Conservation (phyloP, 1,140 invertebrate genomes). For the Zaprionus capensis region DNA sequence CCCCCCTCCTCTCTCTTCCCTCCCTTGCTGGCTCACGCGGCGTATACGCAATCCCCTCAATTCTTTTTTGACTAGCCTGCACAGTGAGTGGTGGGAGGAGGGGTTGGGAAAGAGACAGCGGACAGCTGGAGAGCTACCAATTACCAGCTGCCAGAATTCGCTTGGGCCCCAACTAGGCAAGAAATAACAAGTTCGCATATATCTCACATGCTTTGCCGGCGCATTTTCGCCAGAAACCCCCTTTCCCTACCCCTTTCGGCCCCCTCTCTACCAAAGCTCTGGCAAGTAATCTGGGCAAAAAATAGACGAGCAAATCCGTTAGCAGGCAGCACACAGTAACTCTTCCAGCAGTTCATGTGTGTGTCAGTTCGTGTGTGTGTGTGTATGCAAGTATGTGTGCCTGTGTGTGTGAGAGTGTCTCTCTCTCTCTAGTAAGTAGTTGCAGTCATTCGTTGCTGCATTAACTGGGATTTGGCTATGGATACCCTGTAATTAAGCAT, state of each 20-base stretch:
- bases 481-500: slow-evolving; percentile 25
- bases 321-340: slow-evolving; percentile 42
- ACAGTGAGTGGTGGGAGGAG: neutral
- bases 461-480: slow-evolving; percentile 68
- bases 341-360: slow-evolving; percentile 8
- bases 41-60: slow-evolving; percentile 43
- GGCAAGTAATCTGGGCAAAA: slow-evolving; percentile 61
- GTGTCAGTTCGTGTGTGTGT: slow-evolving; percentile 2
- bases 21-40: slow-evolving; percentile 19
- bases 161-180: slow-evolving; percentile 32
- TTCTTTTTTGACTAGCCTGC: slow-evolving; percentile 15
- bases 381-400: slow-evolving; percentile 1
- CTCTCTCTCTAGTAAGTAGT: slow-evolving; percentile 28
- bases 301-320: slow-evolving; percentile 75
- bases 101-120: neutral
- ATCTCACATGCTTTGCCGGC: slow-evolving; percentile 29
- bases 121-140: slow-evolving; percentile 45
- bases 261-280: slow-evolving; percentile 27
- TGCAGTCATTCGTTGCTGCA: slow-evolving; percentile 69
- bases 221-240: neutral
- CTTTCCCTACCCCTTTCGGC: neutral
- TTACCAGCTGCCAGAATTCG: slow-evolving; percentile 69
- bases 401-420: slow-evolving; percentile 8
- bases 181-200: slow-evolving; percentile 29
- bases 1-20: neutral